These are phyloP conservation scores for Acridotheres tristis DNA, from an alignment of 2,797 vertebrate species.

Conservation along the genomic window DNA sequence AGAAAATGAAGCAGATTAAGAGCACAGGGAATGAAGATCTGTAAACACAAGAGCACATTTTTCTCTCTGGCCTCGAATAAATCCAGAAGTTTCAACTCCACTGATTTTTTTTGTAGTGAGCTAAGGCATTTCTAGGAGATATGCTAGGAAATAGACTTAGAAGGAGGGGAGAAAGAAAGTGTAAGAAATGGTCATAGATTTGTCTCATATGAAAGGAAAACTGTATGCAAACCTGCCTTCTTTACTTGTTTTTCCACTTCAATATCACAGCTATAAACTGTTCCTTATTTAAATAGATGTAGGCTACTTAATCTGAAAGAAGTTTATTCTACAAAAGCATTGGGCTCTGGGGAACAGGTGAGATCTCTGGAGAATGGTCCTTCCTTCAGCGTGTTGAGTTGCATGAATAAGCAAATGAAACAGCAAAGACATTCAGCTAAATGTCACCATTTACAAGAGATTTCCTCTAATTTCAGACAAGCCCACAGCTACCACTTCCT, in stretches of 20 bases:
- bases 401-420: not conserved
- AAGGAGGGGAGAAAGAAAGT: not conserved
- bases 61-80: not conserved
- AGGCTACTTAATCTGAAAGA: not conserved
- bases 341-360: not conserved
- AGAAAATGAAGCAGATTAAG: not conserved
- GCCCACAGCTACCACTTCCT: not conserved
- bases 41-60: not conserved
- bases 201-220: not conserved
- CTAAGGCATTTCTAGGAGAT: not conserved
- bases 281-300: not conserved
- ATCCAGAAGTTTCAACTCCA: not conserved
- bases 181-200: not conserved
- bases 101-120: not conserved
- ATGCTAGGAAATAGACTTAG: not conserved
- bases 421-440: not conserved
- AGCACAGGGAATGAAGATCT: not conserved
- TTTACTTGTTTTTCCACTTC: not conserved
- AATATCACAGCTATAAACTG: not conserved
- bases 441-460: not conserved
- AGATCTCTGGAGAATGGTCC: not conserved
- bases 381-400: not conserved
- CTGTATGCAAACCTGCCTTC: fast-evolving
- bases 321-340: not conserved
- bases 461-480: not conserved